Evolutionary conservation across 2,888 invertebrate species (phyloP), one percentile per base, ranked within the genome.

Genomic region (Sesia apiformis): DNA sequence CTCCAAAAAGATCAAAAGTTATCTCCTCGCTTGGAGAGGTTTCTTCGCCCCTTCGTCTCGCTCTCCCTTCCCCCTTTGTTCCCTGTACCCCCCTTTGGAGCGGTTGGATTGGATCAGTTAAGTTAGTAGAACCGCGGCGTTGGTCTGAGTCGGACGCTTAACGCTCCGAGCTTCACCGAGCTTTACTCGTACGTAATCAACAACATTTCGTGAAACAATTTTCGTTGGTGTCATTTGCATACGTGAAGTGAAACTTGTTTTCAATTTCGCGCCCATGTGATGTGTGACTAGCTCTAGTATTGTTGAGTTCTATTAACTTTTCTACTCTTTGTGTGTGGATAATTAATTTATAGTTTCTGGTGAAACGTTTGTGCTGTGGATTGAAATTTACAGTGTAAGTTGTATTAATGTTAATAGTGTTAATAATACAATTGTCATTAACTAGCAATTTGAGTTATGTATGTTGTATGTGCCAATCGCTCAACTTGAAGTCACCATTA

Each of bases 1-100:
- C 74, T 80, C 82, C 81, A 84, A 86, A 88, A 86, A 88, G 88
- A 87, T 89, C 87, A 86, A 87, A 88, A 88, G 86, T 88, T 88
- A 86, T 87, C 84, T 84, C 76, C 76, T 81, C 75, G 67, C 78
- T 72, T 80, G 74, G 78, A 81, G 81, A 77, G 80, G 67, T 72
- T 74, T 69, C 70, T 72, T 70, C 74, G 65, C 72, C 73, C 72
- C 76, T 67, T 66, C 66, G 69, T 55, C 55, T 52, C 54, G 53
- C 55, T 55, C 69, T 74, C 74, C 74, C 63, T 65, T 73, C 76
- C 78, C 78, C 76, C 70, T 66, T 61, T 64, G 68, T 74, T 75
- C 72, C 74, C 63, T 69, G 69, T 60, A 71, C 75, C 76, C 76
- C 67, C 59, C 61, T 57, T 64, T 59, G 64, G 61, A 65, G 59